Percentiles rank a stretch among this genome's conserved stretches.
phyloP scores from a whole-genome alignment of 2,888 invertebrate species.

The Dorcus hopei region DNA sequence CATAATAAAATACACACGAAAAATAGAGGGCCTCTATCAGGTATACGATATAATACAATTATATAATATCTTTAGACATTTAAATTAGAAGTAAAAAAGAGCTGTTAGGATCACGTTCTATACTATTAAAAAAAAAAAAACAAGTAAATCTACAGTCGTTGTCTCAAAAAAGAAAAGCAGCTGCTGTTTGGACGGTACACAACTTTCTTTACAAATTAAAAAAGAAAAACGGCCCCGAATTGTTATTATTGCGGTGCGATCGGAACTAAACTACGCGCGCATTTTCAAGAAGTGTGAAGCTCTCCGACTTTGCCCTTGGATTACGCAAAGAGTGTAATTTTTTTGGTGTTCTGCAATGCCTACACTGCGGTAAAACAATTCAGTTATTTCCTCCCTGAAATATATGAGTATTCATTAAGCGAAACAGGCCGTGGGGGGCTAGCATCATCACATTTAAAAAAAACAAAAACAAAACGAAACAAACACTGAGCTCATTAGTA shows the following conservation, averaged over 20 bases:
- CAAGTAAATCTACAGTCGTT: conserved; percentile 11
- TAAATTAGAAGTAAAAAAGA: conserved; percentile 4
- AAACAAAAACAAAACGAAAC: too few species aligned
- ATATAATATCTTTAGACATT: not conserved
- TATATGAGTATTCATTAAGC: not conserved
- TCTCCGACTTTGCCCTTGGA: too few species aligned
- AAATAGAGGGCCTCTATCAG: conserved; percentile 33
- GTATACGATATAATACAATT: conserved; percentile 2
- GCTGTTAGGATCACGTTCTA: conserved; percentile 4
- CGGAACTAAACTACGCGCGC: too few species aligned
- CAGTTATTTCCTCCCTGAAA: conserved; percentile 15
- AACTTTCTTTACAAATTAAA: conserved; percentile 4
- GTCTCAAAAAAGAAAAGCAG: conserved; percentile 2
- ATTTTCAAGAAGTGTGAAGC: too few species aligned
- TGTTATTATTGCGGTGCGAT: too few species aligned
- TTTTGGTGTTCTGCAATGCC: conserved; percentile 11
- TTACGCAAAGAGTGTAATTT: not conserved
- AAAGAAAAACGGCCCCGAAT: conserved; percentile 1
- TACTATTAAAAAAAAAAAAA: conserved; percentile 4
- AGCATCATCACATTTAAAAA: too few species aligned
- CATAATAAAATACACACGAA: conserved; percentile 15
- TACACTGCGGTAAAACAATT: conserved; percentile 5
- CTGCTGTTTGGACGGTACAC: conserved; percentile 12
- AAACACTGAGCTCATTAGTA: too few species aligned
- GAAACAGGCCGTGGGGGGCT: too few species aligned